These are phyloP conservation scores for Ptycholaimellus sp. DNA, from an alignment of 2,888 invertebrate genomes.

Conservation along the genomic window DNA sequence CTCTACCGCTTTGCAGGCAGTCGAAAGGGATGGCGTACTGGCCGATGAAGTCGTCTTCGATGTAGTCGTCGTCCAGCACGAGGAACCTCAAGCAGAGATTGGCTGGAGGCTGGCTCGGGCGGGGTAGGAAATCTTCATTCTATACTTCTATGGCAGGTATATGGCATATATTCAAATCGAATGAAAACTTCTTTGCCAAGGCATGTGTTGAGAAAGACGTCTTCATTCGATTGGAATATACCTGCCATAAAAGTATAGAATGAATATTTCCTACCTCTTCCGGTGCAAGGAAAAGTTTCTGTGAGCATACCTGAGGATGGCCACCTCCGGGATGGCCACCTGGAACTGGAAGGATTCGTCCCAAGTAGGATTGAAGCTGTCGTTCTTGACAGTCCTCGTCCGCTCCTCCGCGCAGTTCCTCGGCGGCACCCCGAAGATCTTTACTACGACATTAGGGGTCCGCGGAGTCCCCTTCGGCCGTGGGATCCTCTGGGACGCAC, in stretches of 20 bases:
- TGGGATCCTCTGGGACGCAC: slow-evolving; percentile 37
- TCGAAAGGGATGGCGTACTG: slow-evolving; percentile 39
- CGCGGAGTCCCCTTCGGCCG: slow-evolving; percentile 35
- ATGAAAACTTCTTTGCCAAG: too few species aligned
- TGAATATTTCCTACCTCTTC: background rate
- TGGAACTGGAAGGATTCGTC: slow-evolving; percentile 40
- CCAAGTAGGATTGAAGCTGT: slow-evolving; percentile 37
- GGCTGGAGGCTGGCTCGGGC: slow-evolving; percentile 36
- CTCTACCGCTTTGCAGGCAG: slow-evolving; percentile 36
- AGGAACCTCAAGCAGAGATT: too few species aligned
- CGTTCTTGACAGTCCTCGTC: slow-evolving; percentile 37
- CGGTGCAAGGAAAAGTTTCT: too few species aligned
- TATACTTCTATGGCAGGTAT: too few species aligned
- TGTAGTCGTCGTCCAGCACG: slow-evolving; percentile 36
- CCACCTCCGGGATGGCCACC: slow-evolving; percentile 36
- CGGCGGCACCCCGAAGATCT: slow-evolving; percentile 37
- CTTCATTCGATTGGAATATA: slow-evolving; percentile 12
- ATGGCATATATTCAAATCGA: too few species aligned
- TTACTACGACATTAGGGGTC: slow-evolving; percentile 39
- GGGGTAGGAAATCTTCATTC: too few species aligned
- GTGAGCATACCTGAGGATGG: slow-evolving; percentile 35
- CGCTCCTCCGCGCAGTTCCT: slow-evolving; percentile 37
- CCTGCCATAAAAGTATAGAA: background rate
- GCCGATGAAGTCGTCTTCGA: slow-evolving; percentile 39
- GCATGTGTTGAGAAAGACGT: too few species aligned